Percentiles rank a stretch among this genome's conserved stretches.
Evolutionary conservation across 2,113 vertebrate genomes (phyloP).

Genomic region (Campylorhamphus procurvoides): DNA sequence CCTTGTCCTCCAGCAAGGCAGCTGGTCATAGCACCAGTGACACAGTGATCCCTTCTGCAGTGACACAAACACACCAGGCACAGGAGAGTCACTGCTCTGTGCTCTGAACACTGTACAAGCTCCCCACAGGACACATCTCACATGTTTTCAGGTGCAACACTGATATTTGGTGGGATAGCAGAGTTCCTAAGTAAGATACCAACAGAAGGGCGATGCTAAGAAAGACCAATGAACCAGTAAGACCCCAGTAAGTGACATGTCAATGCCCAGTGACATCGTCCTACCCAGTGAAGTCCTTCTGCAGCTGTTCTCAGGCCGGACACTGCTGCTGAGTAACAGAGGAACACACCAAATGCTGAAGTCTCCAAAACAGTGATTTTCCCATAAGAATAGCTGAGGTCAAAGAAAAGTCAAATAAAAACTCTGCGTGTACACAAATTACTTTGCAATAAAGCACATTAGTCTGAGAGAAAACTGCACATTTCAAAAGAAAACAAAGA

Average conservation of each 20-base stretch:
- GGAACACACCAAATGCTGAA: neutral
- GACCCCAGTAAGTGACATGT: neutral
- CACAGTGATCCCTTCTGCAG: neutral
- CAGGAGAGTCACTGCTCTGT: neutral
- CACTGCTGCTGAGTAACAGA: neutral
- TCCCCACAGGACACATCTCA: neutral
- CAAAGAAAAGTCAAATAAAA: neutral
- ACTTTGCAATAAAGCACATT: neutral
- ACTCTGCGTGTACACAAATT: neutral
- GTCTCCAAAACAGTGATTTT: neutral
- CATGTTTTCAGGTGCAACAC: neutral
- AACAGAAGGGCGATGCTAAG: neutral
- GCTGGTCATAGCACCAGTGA: neutral
- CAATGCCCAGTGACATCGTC: neutral
- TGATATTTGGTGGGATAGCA: neutral
- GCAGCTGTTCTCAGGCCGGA: neutral
- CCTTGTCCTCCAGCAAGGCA: neutral
- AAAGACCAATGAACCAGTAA: neutral
- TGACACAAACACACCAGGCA: neutral
- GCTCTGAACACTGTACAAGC: neutral
- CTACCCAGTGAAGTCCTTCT: neutral
- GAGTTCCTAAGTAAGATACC: neutral
- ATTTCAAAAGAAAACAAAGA: neutral
- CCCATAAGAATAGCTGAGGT: neutral
- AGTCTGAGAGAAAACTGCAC: neutral